Evolutionary conservation across 2,888 invertebrate genomes (phyloP).

Genomic region (Creontiades dilutus): DNA sequence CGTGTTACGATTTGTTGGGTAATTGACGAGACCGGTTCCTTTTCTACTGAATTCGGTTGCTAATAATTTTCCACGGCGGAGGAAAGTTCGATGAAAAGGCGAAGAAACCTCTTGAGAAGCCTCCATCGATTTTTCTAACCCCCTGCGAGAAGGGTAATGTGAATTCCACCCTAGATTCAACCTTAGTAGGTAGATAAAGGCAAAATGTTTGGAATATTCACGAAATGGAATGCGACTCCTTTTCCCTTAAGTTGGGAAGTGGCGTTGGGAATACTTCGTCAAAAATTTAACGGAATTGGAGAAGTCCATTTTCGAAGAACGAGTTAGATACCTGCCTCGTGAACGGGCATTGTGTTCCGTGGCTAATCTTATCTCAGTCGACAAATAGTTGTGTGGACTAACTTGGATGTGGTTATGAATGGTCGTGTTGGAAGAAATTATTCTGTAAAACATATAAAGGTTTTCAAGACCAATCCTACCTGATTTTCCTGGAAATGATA

Average conservation of each 20-base stretch:
- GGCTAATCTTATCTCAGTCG: not conserved
- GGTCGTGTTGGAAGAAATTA: no score
- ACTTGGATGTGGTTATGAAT: no score
- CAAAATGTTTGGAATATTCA: not conserved
- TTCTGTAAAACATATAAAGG: no score
- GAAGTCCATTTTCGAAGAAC: not conserved
- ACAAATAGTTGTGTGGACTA: not conserved
- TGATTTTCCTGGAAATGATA: no score
- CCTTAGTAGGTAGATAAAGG: not conserved
- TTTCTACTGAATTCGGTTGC: no score
- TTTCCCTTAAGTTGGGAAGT: not conserved
- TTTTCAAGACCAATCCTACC: no score
- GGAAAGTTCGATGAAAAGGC: not conserved
- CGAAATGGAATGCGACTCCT: not conserved
- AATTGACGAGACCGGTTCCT: no score
- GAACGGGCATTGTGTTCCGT: no score
- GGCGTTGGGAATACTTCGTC: not conserved
- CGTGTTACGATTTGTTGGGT: no score
- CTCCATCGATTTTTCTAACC: constrained; percentile 4
- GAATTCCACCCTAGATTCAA: constrained; percentile 7
- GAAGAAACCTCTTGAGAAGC: not conserved
- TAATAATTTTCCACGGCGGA: no score
- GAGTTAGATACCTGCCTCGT: not conserved
- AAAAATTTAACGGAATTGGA: not conserved
- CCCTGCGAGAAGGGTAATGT: constrained; percentile 5